A percentile compares a stretch with the other conserved stretches of the same genome.
phyloP scores from a whole-genome alignment of 2,113 vertebrate species.

The Sinocyclocheilus anshuiensis region DNA sequence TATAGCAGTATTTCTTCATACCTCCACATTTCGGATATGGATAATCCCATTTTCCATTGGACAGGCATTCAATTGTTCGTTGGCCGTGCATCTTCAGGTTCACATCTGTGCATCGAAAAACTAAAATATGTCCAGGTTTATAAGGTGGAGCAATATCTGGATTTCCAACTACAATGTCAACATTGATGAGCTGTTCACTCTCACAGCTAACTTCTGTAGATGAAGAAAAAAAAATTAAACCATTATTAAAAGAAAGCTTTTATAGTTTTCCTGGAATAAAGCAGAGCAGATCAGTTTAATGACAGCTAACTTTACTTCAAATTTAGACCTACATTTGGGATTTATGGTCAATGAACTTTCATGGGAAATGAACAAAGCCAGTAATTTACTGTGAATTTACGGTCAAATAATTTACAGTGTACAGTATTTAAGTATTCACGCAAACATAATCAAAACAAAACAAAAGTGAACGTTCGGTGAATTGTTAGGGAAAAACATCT shows the following conservation, averaged over 20 bases:
- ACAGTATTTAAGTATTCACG: no score
- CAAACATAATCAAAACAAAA: no score
- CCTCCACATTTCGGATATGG: constrained; percentile 76
- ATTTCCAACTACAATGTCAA: constrained; percentile 17
- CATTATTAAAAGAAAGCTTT: not conserved
- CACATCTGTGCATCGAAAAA: constrained; percentile 70
- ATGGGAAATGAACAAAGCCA: no score
- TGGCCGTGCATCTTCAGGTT: constrained; percentile 57
- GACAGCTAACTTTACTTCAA: not conserved
- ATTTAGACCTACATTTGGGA: not conserved
- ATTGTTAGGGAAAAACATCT: no score
- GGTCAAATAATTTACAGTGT: no score
- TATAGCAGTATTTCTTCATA: constrained; percentile 55
- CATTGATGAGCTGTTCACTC: not conserved
- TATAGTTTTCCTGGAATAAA: not conserved
- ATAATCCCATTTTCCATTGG: constrained; percentile 73
- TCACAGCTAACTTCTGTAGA: constrained; percentile 5
- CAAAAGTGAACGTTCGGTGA: no score
- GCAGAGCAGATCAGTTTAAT: not conserved
- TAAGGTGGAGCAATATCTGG: not conserved
- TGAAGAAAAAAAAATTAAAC: not conserved
- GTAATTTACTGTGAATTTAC: no score
- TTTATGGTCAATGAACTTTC: not conserved
- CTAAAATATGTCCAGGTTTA: constrained; percentile 72
- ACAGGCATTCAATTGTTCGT: constrained; percentile 72